Evolutionary conservation across 2,888 invertebrate species (phyloP).

Genomic region (Rotaria macrura): DNA sequence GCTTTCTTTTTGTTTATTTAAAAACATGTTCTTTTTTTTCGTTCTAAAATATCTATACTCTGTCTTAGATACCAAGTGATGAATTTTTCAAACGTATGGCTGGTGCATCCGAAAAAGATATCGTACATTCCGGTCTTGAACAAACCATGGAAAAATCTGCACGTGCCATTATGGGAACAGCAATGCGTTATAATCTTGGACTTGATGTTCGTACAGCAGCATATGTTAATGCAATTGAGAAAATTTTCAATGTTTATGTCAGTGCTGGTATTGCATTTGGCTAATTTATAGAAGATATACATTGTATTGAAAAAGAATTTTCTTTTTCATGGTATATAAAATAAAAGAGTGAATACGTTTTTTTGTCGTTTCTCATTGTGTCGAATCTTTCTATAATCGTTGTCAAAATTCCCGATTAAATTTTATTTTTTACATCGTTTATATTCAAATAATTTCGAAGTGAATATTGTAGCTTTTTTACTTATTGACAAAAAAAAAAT

Average conservation of each 20-base stretch:
- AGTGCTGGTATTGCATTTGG: constrained; percentile 81
- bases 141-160: constrained; percentile 95
- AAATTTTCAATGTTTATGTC: constrained; percentile 84
- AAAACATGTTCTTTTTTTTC: not conserved
- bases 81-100: constrained; percentile 69
- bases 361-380: not conserved
- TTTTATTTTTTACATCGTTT: not conserved
- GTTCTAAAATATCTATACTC: not conserved
- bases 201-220: constrained; percentile 89
- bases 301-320: not conserved
- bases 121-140: constrained; percentile 91
- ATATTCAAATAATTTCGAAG: not conserved
- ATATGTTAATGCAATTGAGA: constrained; percentile 85
- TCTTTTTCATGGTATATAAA: not conserved
- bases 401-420: not conserved
- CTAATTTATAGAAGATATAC: not conserved
- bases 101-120: constrained; percentile 93
- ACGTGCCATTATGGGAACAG: constrained; percentile 80
- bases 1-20: not conserved
- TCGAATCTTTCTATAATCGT: too few relatives aligned
- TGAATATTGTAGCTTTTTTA: not conserved
- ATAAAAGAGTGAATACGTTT: not conserved
- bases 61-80: constrained; percentile 59
- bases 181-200: constrained; percentile 79
- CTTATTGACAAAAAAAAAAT: not conserved